Conservation (phyloP, 1,140 invertebrate genomes). For the Caerostris extrusa region DNA sequence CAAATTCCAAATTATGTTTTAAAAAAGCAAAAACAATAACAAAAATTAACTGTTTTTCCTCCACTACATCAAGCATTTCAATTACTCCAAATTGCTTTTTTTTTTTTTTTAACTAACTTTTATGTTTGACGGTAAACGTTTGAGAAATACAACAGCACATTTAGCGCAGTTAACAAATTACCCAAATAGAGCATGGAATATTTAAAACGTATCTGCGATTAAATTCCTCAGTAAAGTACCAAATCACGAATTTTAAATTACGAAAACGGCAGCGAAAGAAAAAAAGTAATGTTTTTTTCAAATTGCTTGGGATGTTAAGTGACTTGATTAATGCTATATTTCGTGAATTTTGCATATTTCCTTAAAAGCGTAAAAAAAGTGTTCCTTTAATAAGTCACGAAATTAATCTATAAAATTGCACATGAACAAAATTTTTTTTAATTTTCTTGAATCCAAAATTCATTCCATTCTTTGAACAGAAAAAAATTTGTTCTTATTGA, state of each 20-base stretch:
- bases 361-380: neutral
- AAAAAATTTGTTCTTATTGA: conserved; percentile 17
- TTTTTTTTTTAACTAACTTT: neutral
- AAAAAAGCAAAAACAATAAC: neutral
- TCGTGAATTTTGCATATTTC: neutral
- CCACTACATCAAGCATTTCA: neutral
- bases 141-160: neutral
- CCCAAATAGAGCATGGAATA: neutral
- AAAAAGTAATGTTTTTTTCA: neutral
- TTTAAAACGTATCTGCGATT: neutral
- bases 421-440: conserved; percentile 32
- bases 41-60: neutral
- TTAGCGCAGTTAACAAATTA: neutral
- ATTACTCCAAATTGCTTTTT: neutral
- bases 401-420: conserved; percentile 51
- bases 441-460: conserved; percentile 44
- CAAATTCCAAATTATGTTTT: neutral
- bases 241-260: neutral
- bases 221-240: neutral
- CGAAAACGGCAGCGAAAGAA: too few relatives aligned
- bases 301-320: conserved; percentile 24
- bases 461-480: neutral
- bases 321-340: conserved; percentile 52
- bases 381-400: conserved; percentile 68
- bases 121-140: neutral